These are phyloP conservation scores for Sinhomidia bicolor DNA, from an alignment of 2,888 invertebrate genomes.

Conservation along the genomic window DNA sequence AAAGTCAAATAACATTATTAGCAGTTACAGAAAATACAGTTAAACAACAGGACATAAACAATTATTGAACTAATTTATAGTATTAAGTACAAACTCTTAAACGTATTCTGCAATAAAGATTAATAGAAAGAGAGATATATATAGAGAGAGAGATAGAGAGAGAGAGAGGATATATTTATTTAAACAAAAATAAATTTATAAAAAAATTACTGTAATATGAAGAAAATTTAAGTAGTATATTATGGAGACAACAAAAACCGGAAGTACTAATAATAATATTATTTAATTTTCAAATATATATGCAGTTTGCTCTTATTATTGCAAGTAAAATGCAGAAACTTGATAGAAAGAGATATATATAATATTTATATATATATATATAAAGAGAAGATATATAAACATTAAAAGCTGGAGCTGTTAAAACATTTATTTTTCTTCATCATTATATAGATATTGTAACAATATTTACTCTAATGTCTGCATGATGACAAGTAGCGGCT, in stretches of 20 bases:
- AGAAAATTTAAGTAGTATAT: constrained; percentile 31
- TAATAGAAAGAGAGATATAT: constrained; percentile 23
- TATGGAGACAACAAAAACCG: constrained; percentile 41
- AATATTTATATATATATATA: too few species aligned
- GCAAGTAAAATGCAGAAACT: constrained; percentile 54
- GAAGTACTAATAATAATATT: constrained; percentile 31
- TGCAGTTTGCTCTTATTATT: constrained; percentile 44
- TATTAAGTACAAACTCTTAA: constrained; percentile 44
- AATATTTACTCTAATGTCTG: constrained; percentile 33
- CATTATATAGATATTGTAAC: constrained; percentile 6
- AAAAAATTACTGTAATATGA: constrained; percentile 32
- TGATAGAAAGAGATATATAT: constrained; percentile 51
- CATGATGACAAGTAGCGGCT: constrained; percentile 36
- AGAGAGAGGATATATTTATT: too few species aligned
- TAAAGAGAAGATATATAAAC: constrained; percentile 39
- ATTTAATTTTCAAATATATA: constrained; percentile 35
- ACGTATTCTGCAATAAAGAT: constrained; percentile 31
- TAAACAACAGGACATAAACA: constrained; percentile 68
- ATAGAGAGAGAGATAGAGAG: constrained; percentile 27
- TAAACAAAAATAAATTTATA: constrained; percentile 25
- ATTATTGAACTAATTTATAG: constrained; percentile 50
- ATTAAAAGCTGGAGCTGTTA: constrained; percentile 50
- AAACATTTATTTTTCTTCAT: constrained; percentile 34
- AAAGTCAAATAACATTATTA: constrained; percentile 68
- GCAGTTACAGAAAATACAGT: constrained; percentile 63